Base-by-base conservation (phyloP, 2,113 vertebrate species). In the Gobiocypris rarus region DNA sequence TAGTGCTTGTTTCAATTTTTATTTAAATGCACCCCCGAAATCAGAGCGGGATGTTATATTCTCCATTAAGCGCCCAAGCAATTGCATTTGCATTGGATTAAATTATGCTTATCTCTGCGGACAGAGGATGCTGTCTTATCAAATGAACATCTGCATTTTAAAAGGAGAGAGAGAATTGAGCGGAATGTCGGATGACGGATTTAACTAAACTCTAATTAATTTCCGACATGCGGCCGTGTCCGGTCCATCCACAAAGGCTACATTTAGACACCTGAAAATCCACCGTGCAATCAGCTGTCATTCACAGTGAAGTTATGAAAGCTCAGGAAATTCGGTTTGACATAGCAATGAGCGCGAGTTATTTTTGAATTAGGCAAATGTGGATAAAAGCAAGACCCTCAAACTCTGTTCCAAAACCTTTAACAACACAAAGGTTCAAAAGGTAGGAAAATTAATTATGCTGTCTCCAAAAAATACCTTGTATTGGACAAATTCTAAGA, bases 41-140 rank as follows among this genome's bases (percentile, higher is more conserved):
- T 81, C 63, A 67, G 63, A 81, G 79, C 31, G 45, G 61, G 61
- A 38, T 54, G 79, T 70, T 81, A 54, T 70, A 54, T 54, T 80
- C 77, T 80, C 77, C 43, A 80, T 80, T 81, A 69, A 69, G 79
- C 31, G 14, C 10, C 38, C 7, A 81, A 31, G 79, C 43, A 81
- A 81, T 70, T 50, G 79, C 79, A 81, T 81, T 81, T 81, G 79
- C 79, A 54, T 81, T 70, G 79, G 79, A 81, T 81, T 81, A 54
- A 81, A 70, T 70, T 81, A 70, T 3, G 28, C 31, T 81, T 81
- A 81, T 81, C 79, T 81, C 65, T 24, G 79, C 7, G 28, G 45
- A 52, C 79, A 26, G 79, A 81, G 45, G 65, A 81, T 31, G 48
- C 22, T 10, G 45, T 81, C 79, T 70, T 81, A 70, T 81, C 79